Base-by-base conservation (phyloP, 2,888 invertebrate genomes). In the Hyposoter didymator region DNA sequence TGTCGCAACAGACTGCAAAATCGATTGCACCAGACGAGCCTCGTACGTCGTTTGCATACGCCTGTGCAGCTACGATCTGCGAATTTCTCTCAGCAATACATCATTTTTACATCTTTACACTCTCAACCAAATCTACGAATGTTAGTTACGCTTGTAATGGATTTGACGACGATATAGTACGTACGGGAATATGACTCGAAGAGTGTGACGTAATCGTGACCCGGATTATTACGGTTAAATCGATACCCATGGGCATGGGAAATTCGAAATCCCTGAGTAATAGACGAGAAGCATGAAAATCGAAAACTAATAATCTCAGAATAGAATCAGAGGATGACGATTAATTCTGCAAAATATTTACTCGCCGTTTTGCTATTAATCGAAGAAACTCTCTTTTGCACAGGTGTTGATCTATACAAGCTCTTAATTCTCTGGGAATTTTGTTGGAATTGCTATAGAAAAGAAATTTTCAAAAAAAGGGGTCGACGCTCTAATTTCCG, bases 1-100 rank as follows among this genome's bases (percentile, higher is more conserved):
- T 82, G 85, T 79, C 82, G 85, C 85, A 72, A 85, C 79, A 76
- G 82, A 76, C 79, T 72, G 67, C 82, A 85, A 82, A 82, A 85
- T 85, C 85, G 82, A 85, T 85, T 76, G 64, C 66, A 82, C 82
- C 79, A 76, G 72, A 79, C 82, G 59, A 22, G 39, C 28, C 52
- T 2, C n/a, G n/a, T 47, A 47, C 52, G 52, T 52, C 66, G 52
- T 78, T 39, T 39, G 67, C 64, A 19, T 78, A 22, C 22, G 35
- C 45, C 14, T 39, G 62, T 28, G 66, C 62, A n/a, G 45, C 67
- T 47, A 28, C 59, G 59, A 66, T 66, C 59, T 47, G 28, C 49
- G 47, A 67, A 70, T 69, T 82, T 70, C 32, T 43, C 45, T 43
- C 5, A 70, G 39, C 55, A 64, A 55, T 78, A 49, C 62, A 39